phyloP scores from a whole-genome alignment of 2,113 vertebrate genomes.

The Notarius lentiginosus region DNA sequence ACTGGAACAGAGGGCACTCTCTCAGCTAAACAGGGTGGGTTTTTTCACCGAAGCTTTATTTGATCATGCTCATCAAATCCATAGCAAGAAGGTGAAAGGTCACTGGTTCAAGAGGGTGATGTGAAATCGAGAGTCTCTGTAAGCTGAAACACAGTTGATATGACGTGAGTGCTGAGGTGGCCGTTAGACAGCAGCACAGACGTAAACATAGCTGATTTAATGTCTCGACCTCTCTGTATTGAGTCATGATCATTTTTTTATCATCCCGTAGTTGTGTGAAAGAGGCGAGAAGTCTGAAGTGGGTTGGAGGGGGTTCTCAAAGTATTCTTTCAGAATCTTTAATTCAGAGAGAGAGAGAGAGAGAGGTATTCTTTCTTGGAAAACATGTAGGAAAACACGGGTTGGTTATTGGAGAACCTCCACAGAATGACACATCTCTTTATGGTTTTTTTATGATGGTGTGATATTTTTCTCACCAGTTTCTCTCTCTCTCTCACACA shows the following conservation, averaged over 20 bases:
- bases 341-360: slow-evolving; percentile 42
- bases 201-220: slow-evolving; percentile 55
- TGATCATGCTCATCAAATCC: slow-evolving; percentile 58
- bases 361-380: slow-evolving; percentile 67
- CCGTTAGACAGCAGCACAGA: slow-evolving; percentile 43
- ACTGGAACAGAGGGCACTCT: neutral
- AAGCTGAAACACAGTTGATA: neutral
- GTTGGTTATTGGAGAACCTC: slow-evolving; percentile 68
- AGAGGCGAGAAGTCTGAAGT: slow-evolving; percentile 45
- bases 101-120: slow-evolving; percentile 37
- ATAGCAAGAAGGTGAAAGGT: slow-evolving; percentile 58
- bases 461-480: slow-evolving; percentile 62
- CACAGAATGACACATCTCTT: slow-evolving; percentile 70
- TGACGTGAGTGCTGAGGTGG: slow-evolving; percentile 42
- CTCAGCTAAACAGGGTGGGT: slow-evolving; percentile 9
- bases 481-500: slow-evolving; percentile 30
- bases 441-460: slow-evolving; percentile 66
- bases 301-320: slow-evolving; percentile 29
- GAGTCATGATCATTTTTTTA: neutral
- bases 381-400: slow-evolving; percentile 67
- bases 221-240: neutral
- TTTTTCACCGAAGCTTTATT: slow-evolving; percentile 64
- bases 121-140: neutral
- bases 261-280: neutral
- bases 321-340: slow-evolving; percentile 47